These are phyloP conservation scores for Dallia pectoralis DNA, from an alignment of 2,797 vertebrate species.

Conservation along the genomic window DNA sequence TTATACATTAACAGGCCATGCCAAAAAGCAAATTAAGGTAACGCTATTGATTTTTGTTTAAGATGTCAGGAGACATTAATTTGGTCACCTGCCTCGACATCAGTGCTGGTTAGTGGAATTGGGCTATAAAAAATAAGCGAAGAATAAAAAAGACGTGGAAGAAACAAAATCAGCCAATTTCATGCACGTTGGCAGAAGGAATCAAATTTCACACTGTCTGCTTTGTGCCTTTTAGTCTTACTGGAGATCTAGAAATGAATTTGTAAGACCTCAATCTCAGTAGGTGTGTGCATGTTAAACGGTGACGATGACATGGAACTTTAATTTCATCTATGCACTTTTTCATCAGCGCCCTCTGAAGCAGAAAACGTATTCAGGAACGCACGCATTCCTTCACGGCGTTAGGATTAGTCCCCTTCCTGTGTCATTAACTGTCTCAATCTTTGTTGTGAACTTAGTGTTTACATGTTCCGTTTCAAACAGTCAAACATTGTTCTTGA, in stretches of 20 bases:
- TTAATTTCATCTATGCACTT: conserved; percentile 39
- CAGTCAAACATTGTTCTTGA: conserved; percentile 5
- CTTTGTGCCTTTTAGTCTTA: conserved; percentile 51
- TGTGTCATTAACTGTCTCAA: conserved; percentile 1
- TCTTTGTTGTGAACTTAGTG: conserved; percentile 6
- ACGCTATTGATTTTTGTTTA: conserved; percentile 60
- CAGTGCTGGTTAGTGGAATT: conserved; percentile 56
- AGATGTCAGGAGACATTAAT: conserved; percentile 65
- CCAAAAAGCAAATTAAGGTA: conserved; percentile 32
- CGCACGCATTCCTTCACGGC: conserved; percentile 38
- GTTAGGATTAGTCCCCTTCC: conserved; percentile 1
- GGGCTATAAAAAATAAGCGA: conserved; percentile 46
- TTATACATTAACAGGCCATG: conserved; percentile 47
- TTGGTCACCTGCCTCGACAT: conserved; percentile 58
- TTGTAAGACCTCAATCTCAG: conserved; percentile 47
- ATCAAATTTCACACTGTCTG: conserved; percentile 53
- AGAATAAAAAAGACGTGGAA: conserved; percentile 33
- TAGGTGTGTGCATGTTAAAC: conserved; percentile 53
- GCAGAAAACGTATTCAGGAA: conserved; percentile 48
- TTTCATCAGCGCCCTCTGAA: conserved; percentile 51
- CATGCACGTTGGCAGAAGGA: conserved; percentile 59
- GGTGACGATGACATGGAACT: conserved; percentile 39
- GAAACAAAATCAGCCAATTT: conserved; percentile 65
- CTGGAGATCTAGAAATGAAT: conserved; percentile 50
- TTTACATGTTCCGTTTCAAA: conserved; percentile 25